Conservation (phyloP, 2,888 invertebrate genomes). For the Watsonalla binaria region DNA sequence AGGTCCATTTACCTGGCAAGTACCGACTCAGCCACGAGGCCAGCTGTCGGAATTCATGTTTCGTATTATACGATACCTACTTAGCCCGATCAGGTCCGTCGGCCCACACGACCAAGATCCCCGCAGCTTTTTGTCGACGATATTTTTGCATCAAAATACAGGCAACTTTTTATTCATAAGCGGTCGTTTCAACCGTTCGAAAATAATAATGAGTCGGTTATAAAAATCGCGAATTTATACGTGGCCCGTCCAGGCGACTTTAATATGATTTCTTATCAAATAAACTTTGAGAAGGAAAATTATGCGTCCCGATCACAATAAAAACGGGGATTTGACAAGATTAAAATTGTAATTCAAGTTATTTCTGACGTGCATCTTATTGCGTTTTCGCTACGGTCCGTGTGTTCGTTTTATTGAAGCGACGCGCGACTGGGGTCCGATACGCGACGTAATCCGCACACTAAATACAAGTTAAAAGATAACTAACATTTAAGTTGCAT, state of each 20-base stretch:
- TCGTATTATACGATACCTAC: not conserved
- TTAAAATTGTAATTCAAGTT: conserved; percentile 77
- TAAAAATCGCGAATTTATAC: conserved; percentile 74
- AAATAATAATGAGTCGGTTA: conserved; percentile 72
- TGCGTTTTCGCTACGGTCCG: conserved; percentile 67
- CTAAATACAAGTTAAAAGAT: conserved; percentile 2
- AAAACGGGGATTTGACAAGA: conserved; percentile 76
- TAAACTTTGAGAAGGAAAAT: conserved; percentile 72
- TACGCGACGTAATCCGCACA: conserved; percentile 45
- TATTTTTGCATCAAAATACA: conserved; percentile 73
- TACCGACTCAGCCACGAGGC: not conserved
- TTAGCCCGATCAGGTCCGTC: conserved; percentile 23
- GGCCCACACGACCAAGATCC: conserved; percentile 13
- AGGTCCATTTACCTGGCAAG: not conserved
- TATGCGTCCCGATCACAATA: conserved; percentile 68
- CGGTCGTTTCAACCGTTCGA: conserved; percentile 57
- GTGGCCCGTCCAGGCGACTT: conserved; percentile 38
- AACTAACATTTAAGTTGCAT: not conserved
- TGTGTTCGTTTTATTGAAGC: conserved; percentile 42
- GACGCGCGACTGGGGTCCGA: conserved; percentile 32
- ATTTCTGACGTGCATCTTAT: conserved; percentile 72
- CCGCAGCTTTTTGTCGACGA: conserved; percentile 48
- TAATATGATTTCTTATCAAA: conserved; percentile 74
- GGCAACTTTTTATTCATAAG: conserved; percentile 69
- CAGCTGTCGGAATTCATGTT: not conserved